Evolutionary conservation across 23 tunicate species (phyloP).

Genomic region (Diplosoma virens): DNA sequence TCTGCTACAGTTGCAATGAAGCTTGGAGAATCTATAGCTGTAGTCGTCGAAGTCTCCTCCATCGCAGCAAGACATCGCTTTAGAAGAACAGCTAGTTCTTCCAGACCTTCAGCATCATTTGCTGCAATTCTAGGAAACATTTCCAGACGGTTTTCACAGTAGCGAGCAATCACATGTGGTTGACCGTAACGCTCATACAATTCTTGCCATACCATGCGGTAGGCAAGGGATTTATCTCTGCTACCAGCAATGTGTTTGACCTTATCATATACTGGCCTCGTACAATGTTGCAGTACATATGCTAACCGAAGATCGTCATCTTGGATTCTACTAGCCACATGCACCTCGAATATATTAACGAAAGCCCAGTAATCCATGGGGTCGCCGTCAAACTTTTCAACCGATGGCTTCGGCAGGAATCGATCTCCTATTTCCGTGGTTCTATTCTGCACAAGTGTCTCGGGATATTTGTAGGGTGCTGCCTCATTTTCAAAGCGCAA

Average conservation of each 20-base stretch:
- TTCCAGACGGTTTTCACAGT: conserved; percentile 6
- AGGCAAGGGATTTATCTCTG: background rate
- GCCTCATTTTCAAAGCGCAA: too few relatives aligned
- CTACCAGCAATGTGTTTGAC: conserved; percentile 2
- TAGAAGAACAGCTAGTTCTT: conserved; percentile 5
- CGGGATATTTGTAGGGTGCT: too few relatives aligned
- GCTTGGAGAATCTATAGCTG: background rate
- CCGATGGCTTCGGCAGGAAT: conserved; percentile 27
- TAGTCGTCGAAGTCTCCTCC: background rate
- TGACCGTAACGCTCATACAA: conserved; percentile 34
- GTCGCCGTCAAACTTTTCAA: conserved; percentile 34
- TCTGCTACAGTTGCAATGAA: conserved; percentile 9
- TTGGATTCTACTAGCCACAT: conserved; percentile 11
- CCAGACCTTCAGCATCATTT: conserved; percentile 21
- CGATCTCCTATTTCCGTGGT: conserved; percentile 14
- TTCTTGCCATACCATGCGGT: conserved; percentile 2
- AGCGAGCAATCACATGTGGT: conserved; percentile 19
- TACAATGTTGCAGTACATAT: conserved; percentile 34
- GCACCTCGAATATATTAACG: conserved; percentile 19
- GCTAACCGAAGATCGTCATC: conserved; percentile 8
- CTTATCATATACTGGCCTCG: conserved; percentile 16
- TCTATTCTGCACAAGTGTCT: too few relatives aligned
- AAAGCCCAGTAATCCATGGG: conserved; percentile 40
- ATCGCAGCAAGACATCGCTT: conserved; percentile 2
- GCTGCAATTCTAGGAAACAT: background rate